Base-by-base conservation (phyloP, 2,888 invertebrate genomes). In the Tiliacea aurago region DNA sequence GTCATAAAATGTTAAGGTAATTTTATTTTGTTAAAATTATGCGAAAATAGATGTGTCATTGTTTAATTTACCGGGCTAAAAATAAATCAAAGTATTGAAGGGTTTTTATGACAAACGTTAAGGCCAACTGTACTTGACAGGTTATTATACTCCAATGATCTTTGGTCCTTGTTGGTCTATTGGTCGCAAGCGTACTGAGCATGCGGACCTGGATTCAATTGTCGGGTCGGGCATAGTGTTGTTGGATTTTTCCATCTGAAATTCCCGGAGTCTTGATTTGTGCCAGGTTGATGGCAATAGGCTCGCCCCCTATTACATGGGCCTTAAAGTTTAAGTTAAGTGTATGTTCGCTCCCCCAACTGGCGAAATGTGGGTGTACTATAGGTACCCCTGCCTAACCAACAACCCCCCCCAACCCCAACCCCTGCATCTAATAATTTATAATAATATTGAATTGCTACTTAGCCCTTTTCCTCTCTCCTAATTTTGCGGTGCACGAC, bases 21-120 rank as follows among this genome's bases (percentile, higher is more conserved):
- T 23, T 28, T 67, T 53, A 18, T 75, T 53, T 65, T 11, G 18
- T 18, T 59, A 5, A 51, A 37, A 59, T 28, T 51, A 4, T 65
- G 10, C 73, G 1, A 51, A 62, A 64, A 47, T 28, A 41, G 5
- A n/a, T 49, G n/a, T 43, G 43, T 51, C 15, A 45, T 33, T 51
- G 20, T 71, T 58, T 28, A 2, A 49, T 49, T 5, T 43, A 59
- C 1, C n/a, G 9, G 20, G 11, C 20, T 33, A n/a, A 41, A 28
- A 43, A 33, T n/a, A 33, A 33, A 47, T 28, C 23, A 10, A 9
- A 28, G 20, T 69, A 28, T 15, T 37, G 4, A 15, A 41, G 4
- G 0, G 0, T 65, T 69, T 28, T 43, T 33, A 33, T 45, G 18
- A 18, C 20, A 37, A 43, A 23, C 5, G 10, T 62, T 43, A 62